Conservation (phyloP, 2,888 invertebrate species). For the Phaedon cochleariae region DNA sequence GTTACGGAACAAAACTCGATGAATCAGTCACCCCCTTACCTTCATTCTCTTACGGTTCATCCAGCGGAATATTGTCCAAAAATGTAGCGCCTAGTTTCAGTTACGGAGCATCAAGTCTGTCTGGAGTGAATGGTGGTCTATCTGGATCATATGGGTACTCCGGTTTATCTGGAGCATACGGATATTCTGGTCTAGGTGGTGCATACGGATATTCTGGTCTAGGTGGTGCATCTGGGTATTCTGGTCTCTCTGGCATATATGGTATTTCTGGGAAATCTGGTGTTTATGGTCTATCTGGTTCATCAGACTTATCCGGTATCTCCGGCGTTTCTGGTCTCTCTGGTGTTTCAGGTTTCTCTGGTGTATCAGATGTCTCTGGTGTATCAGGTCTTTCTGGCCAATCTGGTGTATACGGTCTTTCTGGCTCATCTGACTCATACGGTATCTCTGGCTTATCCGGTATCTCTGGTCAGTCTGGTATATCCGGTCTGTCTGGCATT, state of each 20-base stretch:
- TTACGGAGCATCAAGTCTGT: neutral
- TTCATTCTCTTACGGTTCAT: neutral
- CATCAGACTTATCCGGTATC: neutral
- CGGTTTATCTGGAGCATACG: too few relatives aligned
- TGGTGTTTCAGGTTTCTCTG: neutral
- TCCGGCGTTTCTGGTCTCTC: neutral
- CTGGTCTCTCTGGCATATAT: neutral
- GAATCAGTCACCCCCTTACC: too few relatives aligned
- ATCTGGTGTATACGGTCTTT: neutral
- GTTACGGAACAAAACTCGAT: too few relatives aligned
- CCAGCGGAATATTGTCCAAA: neutral
- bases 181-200: neutral
- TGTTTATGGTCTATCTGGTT: too few relatives aligned
- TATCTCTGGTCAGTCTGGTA: neutral
- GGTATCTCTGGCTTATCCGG: neutral
- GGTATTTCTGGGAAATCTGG: neutral
- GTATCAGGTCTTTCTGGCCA: neutral
- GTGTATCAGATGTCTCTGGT: neutral
- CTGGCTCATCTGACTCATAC: neutral
- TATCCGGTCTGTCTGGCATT: neutral
- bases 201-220: neutral
- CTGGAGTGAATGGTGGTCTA: neutral
- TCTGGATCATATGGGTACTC: too few relatives aligned
- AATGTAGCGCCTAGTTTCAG: neutral
- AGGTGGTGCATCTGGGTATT: neutral